Evolutionary conservation across 2,888 invertebrate species (phyloP).

Genomic region (Ichneumon xanthorius): DNA sequence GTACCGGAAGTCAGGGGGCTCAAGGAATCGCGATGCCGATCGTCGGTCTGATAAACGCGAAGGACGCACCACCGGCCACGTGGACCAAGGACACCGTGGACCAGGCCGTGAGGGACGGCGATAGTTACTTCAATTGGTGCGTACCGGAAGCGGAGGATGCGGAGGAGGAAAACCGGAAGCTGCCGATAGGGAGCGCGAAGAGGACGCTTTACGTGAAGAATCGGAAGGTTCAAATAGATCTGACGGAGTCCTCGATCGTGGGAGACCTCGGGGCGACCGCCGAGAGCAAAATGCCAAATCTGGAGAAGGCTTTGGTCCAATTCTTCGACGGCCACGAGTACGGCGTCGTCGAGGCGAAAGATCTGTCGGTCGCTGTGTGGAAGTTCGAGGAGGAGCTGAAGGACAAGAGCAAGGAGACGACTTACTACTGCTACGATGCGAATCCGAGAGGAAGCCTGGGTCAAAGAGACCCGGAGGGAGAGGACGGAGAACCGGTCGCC

Average conservation of each 20-base stretch:
- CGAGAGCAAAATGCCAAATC: conserved; percentile 75
- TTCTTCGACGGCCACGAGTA: conserved; percentile 82
- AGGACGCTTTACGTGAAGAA: conserved; percentile 81
- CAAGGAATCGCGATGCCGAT: conserved; percentile 85
- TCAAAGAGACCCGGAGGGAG: conserved; percentile 47
- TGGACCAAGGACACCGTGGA: conserved; percentile 84
- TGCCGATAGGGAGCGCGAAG: conserved; percentile 82
- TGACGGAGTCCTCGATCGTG: conserved; percentile 78
- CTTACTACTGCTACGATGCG: conserved; percentile 85
- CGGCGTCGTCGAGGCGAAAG: conserved; percentile 83
- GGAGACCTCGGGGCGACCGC: conserved; percentile 81
- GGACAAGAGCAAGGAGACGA: conserved; percentile 69
- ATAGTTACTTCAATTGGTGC: conserved; percentile 83
- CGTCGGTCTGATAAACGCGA: conserved; percentile 81
- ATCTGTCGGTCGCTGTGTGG: conserved; percentile 84
- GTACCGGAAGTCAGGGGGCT: conserved; percentile 81
- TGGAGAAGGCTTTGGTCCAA: conserved; percentile 80
- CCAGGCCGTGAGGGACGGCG: conserved; percentile 83
- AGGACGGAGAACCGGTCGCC: conserved; percentile 74
- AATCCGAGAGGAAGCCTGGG: conserved; percentile 78
- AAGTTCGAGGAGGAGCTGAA: conserved; percentile 79
- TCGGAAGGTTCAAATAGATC: conserved; percentile 80
- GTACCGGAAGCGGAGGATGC: conserved; percentile 72
- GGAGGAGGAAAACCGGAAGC: conserved; percentile 73
- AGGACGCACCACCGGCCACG: conserved; percentile 76